Evolutionary conservation across 2,113 vertebrate genomes (phyloP).

Genomic region (Dinomys branickii): DNA sequence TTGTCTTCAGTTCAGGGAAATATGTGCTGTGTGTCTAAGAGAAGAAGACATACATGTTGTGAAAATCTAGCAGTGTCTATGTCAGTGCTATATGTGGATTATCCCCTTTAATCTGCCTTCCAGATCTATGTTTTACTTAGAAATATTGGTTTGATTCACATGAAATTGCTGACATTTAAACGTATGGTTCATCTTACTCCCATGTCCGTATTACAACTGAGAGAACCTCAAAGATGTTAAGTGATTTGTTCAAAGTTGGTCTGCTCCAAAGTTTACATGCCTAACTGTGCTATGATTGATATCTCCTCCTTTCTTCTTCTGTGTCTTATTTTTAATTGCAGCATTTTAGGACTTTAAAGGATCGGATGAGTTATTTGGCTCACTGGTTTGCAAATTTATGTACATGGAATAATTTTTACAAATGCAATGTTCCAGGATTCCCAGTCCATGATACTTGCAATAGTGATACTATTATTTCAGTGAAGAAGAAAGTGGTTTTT

Average conservation of each 20-base stretch:
- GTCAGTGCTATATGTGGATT: neutral
- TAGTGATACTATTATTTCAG: neutral
- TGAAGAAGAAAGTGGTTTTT: neutral
- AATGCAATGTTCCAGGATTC: neutral
- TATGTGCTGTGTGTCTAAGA: neutral
- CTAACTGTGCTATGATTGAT: neutral
- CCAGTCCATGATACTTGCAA: neutral
- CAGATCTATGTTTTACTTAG: neutral
- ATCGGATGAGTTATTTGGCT: neutral
- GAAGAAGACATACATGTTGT: neutral
- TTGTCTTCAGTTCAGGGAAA: neutral
- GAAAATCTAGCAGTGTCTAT: neutral
- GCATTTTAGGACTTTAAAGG: neutral
- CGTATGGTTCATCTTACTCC: neutral
- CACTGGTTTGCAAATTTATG: neutral
- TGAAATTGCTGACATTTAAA: neutral
- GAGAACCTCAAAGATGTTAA: neutral
- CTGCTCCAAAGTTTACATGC: neutral
- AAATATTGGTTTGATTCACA: neutral
- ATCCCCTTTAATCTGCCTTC: neutral
- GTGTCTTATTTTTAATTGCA: neutral
- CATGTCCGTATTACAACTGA: neutral
- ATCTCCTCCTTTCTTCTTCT: neutral
- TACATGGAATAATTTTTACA: neutral
- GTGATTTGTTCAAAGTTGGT: neutral